Percentiles rank a stretch among this genome's conserved stretches.
These are phyloP conservation scores for Salarias fasciatus DNA, from an alignment of 2,797 vertebrate genomes.

Conservation along the genomic window DNA sequence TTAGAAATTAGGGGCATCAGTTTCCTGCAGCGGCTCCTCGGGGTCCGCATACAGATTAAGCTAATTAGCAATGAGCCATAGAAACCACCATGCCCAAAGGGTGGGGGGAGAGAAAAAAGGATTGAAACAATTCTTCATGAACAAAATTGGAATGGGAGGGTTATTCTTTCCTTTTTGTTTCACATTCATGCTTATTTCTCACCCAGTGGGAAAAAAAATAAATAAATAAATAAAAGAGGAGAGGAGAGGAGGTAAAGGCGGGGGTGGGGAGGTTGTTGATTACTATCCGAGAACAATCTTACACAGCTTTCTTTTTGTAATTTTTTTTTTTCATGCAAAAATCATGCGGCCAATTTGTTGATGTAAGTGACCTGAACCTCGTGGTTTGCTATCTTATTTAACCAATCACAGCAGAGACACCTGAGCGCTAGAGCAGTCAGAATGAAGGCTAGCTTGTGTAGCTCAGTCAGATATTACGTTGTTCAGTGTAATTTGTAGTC, in stretches of 20 bases:
- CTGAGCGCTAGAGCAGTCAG: slow-evolving; percentile 62
- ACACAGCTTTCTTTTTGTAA: slow-evolving; percentile 99
- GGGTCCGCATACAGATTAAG: slow-evolving; percentile 64
- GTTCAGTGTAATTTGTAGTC: slow-evolving; percentile 71
- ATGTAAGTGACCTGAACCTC: slow-evolving; percentile 99
- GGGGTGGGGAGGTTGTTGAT: slow-evolving; percentile 81
- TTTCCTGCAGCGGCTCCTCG: slow-evolving; percentile 49
- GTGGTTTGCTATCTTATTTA: slow-evolving; percentile 97
- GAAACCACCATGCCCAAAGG: slow-evolving; percentile 50
- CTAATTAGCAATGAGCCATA: slow-evolving; percentile 64
- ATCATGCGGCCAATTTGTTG: slow-evolving; percentile 99
- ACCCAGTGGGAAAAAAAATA: slow-evolving; percentile 19
- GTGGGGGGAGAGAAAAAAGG: slow-evolving; percentile 9
- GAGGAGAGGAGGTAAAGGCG: slow-evolving; percentile 42
- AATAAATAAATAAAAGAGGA: slow-evolving; percentile 24
- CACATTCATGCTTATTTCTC: slow-evolving; percentile 48
- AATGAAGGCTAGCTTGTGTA: slow-evolving; percentile 68
- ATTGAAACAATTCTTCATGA: slow-evolving; percentile 54
- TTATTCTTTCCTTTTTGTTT: slow-evolving; percentile 14
- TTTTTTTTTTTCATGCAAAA: slow-evolving; percentile 99
- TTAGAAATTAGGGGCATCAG: slow-evolving; percentile 44
- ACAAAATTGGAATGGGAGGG: slow-evolving; percentile 22
- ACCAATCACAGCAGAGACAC: slow-evolving; percentile 80
- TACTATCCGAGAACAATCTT: slow-evolving; percentile 89
- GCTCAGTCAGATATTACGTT: slow-evolving; percentile 60